Base-by-base conservation (phyloP, 2,113 vertebrate genomes). In the Hemichromis elongatus region DNA sequence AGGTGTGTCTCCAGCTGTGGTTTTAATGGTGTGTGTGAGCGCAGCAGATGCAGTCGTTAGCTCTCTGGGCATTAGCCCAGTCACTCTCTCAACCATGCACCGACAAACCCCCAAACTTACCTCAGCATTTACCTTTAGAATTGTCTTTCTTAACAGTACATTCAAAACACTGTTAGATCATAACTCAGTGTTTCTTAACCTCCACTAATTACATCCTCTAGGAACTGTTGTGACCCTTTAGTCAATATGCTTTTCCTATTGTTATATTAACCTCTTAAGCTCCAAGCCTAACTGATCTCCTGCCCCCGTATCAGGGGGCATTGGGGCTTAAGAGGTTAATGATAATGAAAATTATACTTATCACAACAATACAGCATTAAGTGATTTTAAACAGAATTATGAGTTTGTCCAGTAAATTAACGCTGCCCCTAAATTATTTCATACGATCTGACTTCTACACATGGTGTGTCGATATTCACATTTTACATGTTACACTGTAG, bases 1-100 rank as follows among this genome's bases (percentile, higher is more conserved):
- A 94, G 92, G 92, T 92, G 90, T 77, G 79, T 90, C 83, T 95
- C 94, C 92, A 94, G 93, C 94, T 95, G 94, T 90, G 92, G 81
- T 92, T 92, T 89, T 94, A 92, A 94, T 95, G 93, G 86, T 77
- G 91, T 92, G 93, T 90, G 87, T 87, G 91, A 92, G 90, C n/a
- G 2, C 59, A 90, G 91, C 94, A 94, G 94, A 95, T 94, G 92
- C 93, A 91, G 91, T 92, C 89, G 86, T 92, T 93, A 89, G 70
- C 89, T 93, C 86, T 82, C 90, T 61, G 87, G 90, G 89, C 85
- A 90, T 79, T 77, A 33, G 89, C 89, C 83, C 88, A 79, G 80
- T 70, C 89, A 55, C 83, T 89, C 56, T 82, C 83, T 77, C 79
- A 55, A 37, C 77, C 84, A 85, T 91, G 84, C 85, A 2, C 19